Evolutionary conservation across 2,113 vertebrate species (phyloP).

Genomic region (Mirounga angustirostris): DNA sequence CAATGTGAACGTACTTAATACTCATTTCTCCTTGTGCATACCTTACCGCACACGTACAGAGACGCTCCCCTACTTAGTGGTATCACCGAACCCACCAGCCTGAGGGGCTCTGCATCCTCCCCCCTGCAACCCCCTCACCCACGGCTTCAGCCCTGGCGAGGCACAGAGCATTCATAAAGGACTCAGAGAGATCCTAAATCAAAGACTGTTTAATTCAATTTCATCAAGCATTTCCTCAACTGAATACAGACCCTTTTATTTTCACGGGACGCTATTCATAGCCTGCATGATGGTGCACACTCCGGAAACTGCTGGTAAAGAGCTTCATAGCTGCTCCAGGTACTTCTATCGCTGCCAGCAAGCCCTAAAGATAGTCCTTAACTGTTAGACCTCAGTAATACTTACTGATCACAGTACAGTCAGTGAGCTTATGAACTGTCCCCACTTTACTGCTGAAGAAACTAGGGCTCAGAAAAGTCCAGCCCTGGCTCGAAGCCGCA

Average conservation of each 20-base stretch:
- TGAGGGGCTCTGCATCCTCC: background rate
- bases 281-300: background rate
- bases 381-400: background rate
- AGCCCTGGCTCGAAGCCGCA: background rate
- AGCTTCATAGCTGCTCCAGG: background rate
- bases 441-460: background rate
- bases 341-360: background rate
- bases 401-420: background rate
- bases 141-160: background rate
- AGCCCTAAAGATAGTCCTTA: background rate
- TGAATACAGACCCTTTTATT: conserved; percentile 46
- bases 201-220: conserved; percentile 64
- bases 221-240: conserved; percentile 56
- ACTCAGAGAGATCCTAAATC: conserved; percentile 13
- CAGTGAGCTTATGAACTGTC: background rate
- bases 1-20: background rate
- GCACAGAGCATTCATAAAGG: background rate
- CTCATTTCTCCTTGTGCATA: background rate
- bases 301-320: background rate
- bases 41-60: background rate
- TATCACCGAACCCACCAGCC: background rate
- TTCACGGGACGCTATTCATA: conserved; percentile 21
- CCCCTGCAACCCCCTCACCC: background rate
- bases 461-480: background rate
- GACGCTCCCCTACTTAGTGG: background rate